These are phyloP conservation scores for Allolobophora icterica DNA, from an alignment of 2,888 invertebrate genomes.

Conservation along the genomic window DNA sequence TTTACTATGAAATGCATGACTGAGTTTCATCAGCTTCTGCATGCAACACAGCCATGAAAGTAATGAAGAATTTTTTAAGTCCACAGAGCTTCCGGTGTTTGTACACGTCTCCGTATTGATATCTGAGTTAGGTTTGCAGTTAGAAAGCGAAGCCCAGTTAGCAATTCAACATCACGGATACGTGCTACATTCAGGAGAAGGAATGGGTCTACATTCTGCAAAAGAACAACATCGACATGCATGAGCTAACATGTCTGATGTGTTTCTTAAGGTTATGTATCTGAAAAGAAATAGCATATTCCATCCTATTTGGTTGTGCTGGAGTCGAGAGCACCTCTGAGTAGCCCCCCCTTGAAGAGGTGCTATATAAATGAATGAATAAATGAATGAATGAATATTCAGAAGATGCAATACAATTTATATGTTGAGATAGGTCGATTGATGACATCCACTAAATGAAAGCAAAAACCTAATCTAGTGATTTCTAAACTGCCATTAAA, in stretches of 20 bases:
- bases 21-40: background rate
- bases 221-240: background rate
- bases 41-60: background rate
- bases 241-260: background rate
- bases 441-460: background rate
- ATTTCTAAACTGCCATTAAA: background rate
- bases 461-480: background rate
- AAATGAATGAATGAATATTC: no score
- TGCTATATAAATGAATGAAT: no score
- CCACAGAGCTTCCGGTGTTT: constrained; percentile 11
- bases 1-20: no score
- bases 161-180: constrained; percentile 55
- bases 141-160: constrained; percentile 52
- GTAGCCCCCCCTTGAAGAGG: no score
- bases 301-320: no score
- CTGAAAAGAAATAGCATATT: background rate
- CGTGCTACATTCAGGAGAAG: constrained; percentile 55
- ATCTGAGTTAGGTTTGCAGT: constrained; percentile 7
- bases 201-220: background rate
- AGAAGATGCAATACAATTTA: background rate
- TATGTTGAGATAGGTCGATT: background rate
- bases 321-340: no score
- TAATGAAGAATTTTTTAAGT: background rate
- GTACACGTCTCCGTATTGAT: constrained; percentile 19
- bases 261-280: background rate